These are phyloP conservation scores for Drosophila quasianomalipes DNA, from an alignment of 2,888 invertebrate species.

Conservation along the genomic window DNA sequence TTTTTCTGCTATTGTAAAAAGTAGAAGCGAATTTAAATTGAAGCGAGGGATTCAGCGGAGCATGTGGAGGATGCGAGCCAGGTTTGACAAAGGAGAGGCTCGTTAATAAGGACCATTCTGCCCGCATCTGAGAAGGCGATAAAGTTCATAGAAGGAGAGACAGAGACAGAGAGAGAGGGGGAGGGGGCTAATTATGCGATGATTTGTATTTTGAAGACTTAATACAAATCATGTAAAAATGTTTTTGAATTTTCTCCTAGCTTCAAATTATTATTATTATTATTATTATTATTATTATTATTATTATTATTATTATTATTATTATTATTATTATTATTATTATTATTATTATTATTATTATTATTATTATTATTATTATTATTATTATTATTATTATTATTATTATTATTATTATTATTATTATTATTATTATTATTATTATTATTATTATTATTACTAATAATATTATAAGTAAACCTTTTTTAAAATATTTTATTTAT, in stretches of 20 bases:
- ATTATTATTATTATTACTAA: background rate
- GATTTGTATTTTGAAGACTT: background rate
- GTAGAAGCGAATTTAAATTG: background rate
- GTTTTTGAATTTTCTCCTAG: background rate
- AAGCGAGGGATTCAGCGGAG: background rate
- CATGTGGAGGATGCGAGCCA: background rate
- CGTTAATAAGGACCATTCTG: background rate
- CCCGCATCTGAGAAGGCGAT: background rate
- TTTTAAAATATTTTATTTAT: too few relatives aligned
- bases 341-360: too few relatives aligned
- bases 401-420: background rate
- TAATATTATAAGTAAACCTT: background rate
- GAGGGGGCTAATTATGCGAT: background rate
- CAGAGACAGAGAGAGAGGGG: accelerated
- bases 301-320: too few relatives aligned
- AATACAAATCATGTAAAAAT: background rate
- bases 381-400: too few relatives aligned
- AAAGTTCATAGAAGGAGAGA: background rate
- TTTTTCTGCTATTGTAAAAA: background rate
- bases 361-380: background rate
- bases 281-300: background rate
- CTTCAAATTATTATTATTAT: background rate
- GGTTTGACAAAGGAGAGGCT: background rate
- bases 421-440: background rate
- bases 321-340: background rate